phyloP scores from a whole-genome alignment of 2,113 vertebrate species.

The Nicator chloris region DNA sequence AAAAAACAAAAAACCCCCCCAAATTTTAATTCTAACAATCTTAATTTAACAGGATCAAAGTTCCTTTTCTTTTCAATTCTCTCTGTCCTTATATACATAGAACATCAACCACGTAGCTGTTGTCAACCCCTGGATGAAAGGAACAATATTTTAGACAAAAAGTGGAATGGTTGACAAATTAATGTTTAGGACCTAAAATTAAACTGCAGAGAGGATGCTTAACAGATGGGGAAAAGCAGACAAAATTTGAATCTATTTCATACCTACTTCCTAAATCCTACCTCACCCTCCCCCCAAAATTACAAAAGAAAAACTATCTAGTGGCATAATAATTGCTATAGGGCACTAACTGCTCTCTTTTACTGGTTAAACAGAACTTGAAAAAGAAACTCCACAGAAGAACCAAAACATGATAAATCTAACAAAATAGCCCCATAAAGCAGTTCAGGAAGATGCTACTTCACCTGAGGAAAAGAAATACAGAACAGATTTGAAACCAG shows the following conservation, averaged over 20 bases:
- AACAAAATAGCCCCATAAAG: background rate
- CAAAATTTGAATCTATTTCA: background rate
- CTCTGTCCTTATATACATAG: background rate
- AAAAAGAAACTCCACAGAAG: background rate
- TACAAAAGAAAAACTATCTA: background rate
- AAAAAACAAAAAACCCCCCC: background rate
- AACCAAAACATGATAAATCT: background rate
- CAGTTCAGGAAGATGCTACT: background rate
- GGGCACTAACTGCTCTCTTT: background rate
- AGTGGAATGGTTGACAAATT: background rate
- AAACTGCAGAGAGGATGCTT: background rate
- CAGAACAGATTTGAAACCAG: background rate
- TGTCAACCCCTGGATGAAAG: background rate
- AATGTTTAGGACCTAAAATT: background rate
- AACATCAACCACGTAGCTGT: background rate
- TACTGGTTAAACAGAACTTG: background rate
- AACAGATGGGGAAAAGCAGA: background rate
- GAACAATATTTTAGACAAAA: background rate
- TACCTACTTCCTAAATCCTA: background rate
- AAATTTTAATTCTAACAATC: background rate
- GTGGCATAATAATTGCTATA: background rate
- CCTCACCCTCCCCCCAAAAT: rapidly evolving
- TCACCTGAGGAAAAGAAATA: background rate
- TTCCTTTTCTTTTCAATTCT: background rate
- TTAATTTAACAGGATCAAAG: background rate